Base-by-base conservation (phyloP, 2,888 invertebrate genomes). In the Ormyrus rosae region DNA sequence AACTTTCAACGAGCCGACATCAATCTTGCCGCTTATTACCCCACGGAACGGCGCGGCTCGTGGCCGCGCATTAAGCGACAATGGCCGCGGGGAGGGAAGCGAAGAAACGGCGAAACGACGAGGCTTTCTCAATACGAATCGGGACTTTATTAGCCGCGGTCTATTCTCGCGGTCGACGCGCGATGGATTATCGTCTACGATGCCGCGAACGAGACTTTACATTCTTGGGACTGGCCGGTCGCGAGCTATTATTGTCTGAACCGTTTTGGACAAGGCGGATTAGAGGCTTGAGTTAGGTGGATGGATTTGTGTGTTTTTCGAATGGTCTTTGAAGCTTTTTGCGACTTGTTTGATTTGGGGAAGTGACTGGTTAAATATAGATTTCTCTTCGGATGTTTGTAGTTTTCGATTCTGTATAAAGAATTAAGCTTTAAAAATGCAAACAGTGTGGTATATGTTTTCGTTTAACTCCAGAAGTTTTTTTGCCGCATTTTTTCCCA, bases 121-220 rank as follows among this genome's bases (percentile, higher is more conserved):
- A 72, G 13, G 13, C 19, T 80, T 76, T 19, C 19, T 72, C 55
- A 76, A 76, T 80, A 67, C 63, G 61, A 76, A 63, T 76, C 61
- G 64, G 58, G 68, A 77, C 71, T 68, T 77, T 72, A 77, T 80
- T 80, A 80, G 56, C 45, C 50, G 10, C 19, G 19, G 19, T 19
- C 1, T 19, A 19, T 19, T 19, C 56, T 70, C 51, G 8, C 46
- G n/a, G 45, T 9, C 34, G 11, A 11, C 6, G 72, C n/a, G 61
- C 19, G 5, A 68, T 34, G 19, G 65, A 73, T 78, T 65, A 60
- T 72, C 67, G 67, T 72, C 9, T 46, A 8, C 13, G 51, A 46
- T 13, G 55, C 34, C 13, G 13, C 55, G 55, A 69, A 67, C 63
- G 56, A 50, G 61, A 73, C 56, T 73, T 69, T 64, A 73, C 51